Evolutionary conservation across 1,140 invertebrate genomes (phyloP), one percentile per base, ranked within the genome.

Genomic region (Pentalonia nigronervosa): DNA sequence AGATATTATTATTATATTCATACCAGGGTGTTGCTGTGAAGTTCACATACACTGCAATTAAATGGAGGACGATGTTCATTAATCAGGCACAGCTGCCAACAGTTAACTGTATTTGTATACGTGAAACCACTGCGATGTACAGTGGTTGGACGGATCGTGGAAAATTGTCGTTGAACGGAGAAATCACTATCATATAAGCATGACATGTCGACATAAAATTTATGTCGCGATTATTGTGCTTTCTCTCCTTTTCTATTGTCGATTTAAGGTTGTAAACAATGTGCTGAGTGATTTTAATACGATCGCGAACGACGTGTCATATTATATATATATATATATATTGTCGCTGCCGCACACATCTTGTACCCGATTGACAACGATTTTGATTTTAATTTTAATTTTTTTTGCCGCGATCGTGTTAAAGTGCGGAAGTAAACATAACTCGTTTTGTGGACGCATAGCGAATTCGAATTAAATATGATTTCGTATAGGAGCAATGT

Each of bases 221-320:
- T 90, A 67, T 90, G 89, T 67, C 89, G 25, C 56, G 41, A n/a
- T 67, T 47, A 45, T 7, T 45, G 36, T 30, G 53, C 56, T 90
- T 67, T 90, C 89, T 90, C 89, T 90, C 36, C 7, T 90, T 90
- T 90, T 7, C 89, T 41, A 45, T 60, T 90, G 60, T 90, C 25
- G 56, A 20, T 76, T n/a, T 76, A 76, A n/a, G 60, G 30, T n/a
- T 76, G 60, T 76, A 76, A 30, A 45, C 7, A 17, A 8, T 56
- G 1, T 25, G 36, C 2, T 30, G 53, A 50, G 21, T 30, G 50
- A 21, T 25, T 60, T 88, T 88, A 50, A 34, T 17, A 50, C n/a
- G 45, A 86, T 48, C 41, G 41, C 11, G 45, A 17, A 41, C 45
- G 45, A 41, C 41, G 41, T 4, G 41, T 41, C 41, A 4, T 41